phyloP scores from a whole-genome alignment of 2,113 vertebrate species.

The Istiophorus platypterus region DNA sequence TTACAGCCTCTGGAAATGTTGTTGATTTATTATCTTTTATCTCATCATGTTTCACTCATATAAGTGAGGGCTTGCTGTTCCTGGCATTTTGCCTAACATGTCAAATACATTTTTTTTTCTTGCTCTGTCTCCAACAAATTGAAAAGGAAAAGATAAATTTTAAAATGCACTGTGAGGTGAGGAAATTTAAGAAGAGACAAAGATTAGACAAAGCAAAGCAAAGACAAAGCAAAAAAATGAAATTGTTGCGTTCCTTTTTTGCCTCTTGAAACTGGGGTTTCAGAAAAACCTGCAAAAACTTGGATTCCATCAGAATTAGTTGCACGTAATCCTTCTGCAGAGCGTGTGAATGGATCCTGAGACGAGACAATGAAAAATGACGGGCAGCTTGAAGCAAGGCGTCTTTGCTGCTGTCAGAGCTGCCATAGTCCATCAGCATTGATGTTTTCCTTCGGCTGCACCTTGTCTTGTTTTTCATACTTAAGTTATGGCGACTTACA shows the following conservation, averaged over 20 bases:
- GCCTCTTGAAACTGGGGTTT: background rate
- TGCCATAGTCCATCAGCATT: background rate
- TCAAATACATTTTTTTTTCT: no score
- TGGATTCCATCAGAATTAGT: background rate
- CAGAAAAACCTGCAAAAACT: background rate
- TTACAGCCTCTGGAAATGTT: background rate
- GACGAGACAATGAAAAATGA: background rate
- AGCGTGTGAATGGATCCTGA: background rate
- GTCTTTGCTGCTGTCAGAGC: background rate
- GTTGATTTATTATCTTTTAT: background rate
- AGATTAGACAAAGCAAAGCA: no score
- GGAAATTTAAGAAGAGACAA: no score
- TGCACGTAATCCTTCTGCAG: background rate
- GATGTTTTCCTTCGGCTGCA: constrained; percentile 2
- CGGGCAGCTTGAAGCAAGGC: background rate
- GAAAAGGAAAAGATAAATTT: no score
- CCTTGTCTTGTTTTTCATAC: constrained; percentile 1
- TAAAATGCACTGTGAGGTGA: no score
- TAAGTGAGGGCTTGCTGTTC: background rate
- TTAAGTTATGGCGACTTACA: background rate
- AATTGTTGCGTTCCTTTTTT: no score
- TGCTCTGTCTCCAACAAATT: no score
- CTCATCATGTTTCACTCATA: background rate
- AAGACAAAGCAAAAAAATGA: no score
- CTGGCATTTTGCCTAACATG: background rate